Conservation (phyloP, 2,797 vertebrate genomes). For the Macroramphosus scolopax region DNA sequence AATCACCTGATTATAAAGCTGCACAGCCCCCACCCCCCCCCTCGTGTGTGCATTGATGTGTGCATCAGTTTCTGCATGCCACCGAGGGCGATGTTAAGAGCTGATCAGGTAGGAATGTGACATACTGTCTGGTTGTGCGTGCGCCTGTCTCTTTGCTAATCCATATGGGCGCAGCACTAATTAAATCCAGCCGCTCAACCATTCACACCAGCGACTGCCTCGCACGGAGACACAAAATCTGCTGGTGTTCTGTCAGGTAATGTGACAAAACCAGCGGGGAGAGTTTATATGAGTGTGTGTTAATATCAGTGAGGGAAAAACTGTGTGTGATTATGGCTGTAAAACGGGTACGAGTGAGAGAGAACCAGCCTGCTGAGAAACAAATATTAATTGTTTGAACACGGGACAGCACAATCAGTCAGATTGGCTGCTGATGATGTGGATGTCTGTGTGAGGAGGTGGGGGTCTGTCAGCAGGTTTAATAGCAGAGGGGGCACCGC, state of each 20-base stretch:
- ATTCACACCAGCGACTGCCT: slow-evolving; percentile 69
- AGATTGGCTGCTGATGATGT: too few species aligned
- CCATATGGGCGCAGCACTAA: slow-evolving; percentile 72
- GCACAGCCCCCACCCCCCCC: slow-evolving; percentile 14
- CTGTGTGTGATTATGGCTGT: too few species aligned
- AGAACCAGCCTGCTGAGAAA: too few species aligned
- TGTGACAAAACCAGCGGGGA: slow-evolving; percentile 59
- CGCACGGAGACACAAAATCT: slow-evolving; percentile 57
- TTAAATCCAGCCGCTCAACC: slow-evolving; percentile 71
- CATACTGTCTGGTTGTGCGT: slow-evolving; percentile 50
- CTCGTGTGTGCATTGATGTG: slow-evolving; percentile 54
- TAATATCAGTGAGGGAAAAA: slow-evolving; percentile 30
- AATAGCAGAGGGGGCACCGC: slow-evolving; percentile 45
- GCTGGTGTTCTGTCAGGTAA: slow-evolving; percentile 62
- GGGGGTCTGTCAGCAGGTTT: slow-evolving; percentile 42
- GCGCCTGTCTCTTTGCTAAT: slow-evolving; percentile 60
- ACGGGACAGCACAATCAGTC: slow-evolving; percentile 26
- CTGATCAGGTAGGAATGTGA: slow-evolving; percentile 67
- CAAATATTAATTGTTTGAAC: slow-evolving; percentile 33
- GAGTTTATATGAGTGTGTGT: slow-evolving; percentile 25
- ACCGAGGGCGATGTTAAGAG: slow-evolving; percentile 61
- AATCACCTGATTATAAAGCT: slow-evolving; percentile 70
- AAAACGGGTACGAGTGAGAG: slow-evolving; percentile 6
- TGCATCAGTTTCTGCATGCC: slow-evolving; percentile 53
- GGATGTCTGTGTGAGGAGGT: too few species aligned